Evolutionary conservation across 2,888 invertebrate genomes (phyloP).

Genomic region (Apotomis turbidana): DNA sequence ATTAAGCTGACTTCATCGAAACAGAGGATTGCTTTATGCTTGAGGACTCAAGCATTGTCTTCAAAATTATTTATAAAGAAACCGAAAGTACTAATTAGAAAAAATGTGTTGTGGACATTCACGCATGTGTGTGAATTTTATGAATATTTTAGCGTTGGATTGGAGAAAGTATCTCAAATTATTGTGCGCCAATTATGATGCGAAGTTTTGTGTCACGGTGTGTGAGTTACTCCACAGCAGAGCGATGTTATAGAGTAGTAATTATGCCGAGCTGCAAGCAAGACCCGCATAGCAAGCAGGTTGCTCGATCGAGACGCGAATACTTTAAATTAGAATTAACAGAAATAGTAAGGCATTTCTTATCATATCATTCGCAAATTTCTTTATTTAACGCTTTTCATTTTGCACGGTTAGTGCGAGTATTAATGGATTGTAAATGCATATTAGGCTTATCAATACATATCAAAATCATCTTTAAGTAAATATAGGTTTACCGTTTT

Average conservation of each 20-base stretch:
- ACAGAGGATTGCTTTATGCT: conserved; percentile 36
- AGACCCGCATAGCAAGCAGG: conserved; percentile 26
- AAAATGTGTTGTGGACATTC: conserved; percentile 47
- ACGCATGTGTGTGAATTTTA: conserved; percentile 61
- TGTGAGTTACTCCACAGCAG: conserved; percentile 51
- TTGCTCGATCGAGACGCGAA: conserved; percentile 27
- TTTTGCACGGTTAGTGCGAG: too few relatives aligned
- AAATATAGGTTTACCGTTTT: background rate
- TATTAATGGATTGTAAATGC: too few relatives aligned
- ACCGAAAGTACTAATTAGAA: conserved; percentile 70
- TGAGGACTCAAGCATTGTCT: conserved; percentile 51
- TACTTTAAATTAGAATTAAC: conserved; percentile 10
- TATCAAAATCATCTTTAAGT: background rate
- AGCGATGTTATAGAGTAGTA: conserved; percentile 22
- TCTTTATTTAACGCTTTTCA: background rate
- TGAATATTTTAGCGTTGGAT: conserved; percentile 64
- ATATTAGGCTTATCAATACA: too few relatives aligned
- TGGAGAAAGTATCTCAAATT: conserved; percentile 76
- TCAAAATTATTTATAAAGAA: conserved; percentile 57
- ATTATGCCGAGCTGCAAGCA: conserved; percentile 46
- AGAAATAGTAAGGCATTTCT: conserved; percentile 1
- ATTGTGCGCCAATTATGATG: conserved; percentile 77
- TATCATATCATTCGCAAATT: background rate
- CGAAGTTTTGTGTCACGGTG: conserved; percentile 63
- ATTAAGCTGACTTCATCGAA: conserved; percentile 8